Percentiles rank a stretch among this genome's conserved stretches.
Evolutionary conservation across 2,888 invertebrate genomes (phyloP).

Genomic region (Shargacucullia verbasci): DNA sequence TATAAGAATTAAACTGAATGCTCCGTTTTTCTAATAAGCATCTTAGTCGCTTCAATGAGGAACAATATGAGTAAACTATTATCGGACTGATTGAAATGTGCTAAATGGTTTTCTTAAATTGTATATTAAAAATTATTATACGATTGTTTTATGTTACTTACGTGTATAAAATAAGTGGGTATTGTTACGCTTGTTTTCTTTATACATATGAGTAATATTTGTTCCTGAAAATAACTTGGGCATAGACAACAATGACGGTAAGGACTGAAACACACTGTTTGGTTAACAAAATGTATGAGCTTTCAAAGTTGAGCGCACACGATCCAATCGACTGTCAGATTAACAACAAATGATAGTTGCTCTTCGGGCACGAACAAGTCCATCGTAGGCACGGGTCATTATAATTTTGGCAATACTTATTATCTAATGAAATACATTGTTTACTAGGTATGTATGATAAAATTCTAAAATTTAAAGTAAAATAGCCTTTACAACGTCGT

Average conservation of each 20-base stretch:
- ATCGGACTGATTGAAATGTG: background rate
- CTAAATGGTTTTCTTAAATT: slow-evolving; percentile 10
- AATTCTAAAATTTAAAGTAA: too few species aligned
- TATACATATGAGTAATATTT: slow-evolving; percentile 6
- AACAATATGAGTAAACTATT: background rate
- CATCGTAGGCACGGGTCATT: too few species aligned
- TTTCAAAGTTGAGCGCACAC: background rate
- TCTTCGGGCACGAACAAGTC: too few species aligned
- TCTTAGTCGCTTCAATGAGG: background rate
- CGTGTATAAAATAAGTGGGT: background rate
- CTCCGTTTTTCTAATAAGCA: background rate
- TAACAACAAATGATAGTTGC: background rate
- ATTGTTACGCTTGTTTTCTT: slow-evolving; percentile 3
- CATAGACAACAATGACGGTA: background rate
- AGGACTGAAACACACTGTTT: background rate
- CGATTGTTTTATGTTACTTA: slow-evolving; percentile 1
- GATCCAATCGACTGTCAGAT: background rate
- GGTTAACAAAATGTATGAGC: too few species aligned
- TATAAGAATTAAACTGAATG: too few species aligned
- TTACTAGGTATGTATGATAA: too few species aligned
- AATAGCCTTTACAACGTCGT: too few species aligned
- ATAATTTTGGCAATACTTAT: too few species aligned
- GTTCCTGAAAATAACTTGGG: background rate
- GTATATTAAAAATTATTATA: background rate
- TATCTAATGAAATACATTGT: too few species aligned